Evolutionary conservation across 1,140 invertebrate species (phyloP).

Genomic region (Hirudo medicinalis): DNA sequence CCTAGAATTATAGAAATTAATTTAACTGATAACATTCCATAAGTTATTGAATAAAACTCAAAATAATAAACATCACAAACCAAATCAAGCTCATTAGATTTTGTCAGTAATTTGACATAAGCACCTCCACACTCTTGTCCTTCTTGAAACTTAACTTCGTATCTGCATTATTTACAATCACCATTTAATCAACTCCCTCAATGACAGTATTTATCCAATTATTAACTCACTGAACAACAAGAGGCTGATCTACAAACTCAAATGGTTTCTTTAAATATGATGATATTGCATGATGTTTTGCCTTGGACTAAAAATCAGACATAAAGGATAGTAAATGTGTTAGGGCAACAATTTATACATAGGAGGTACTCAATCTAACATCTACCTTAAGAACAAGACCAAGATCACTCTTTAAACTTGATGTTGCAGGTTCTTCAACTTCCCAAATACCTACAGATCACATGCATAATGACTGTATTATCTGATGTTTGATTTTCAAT

Average conservation of each 20-base stretch:
- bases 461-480: not conserved
- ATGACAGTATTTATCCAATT: not conserved
- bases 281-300: conserved; percentile 87
- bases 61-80: conserved; percentile 24
- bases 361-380: not conserved
- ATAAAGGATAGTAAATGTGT: not conserved
- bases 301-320: conserved; percentile 55
- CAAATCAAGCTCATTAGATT: conserved; percentile 54
- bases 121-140: conserved; percentile 97
- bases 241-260: conserved; percentile 66
- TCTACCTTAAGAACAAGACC: conserved; percentile 68
- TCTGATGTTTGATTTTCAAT: not conserved
- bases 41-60: not conserved
- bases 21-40: not conserved
- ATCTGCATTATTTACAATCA: conserved; percentile 32
- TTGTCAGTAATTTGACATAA: conserved; percentile 76
- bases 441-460: conserved; percentile 46
- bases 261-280: conserved; percentile 66
- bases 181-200: conserved; percentile 2
- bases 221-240: conserved; percentile 77
- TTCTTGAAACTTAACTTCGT: conserved; percentile 60
- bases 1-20: conserved; percentile 35
- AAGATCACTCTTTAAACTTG: conserved; percentile 64
- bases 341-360: not conserved
- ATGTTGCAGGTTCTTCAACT: conserved; percentile 62